These are phyloP conservation scores for Meghimatium bilineatum DNA, from an alignment of 2,888 invertebrate genomes.

Conservation along the genomic window DNA sequence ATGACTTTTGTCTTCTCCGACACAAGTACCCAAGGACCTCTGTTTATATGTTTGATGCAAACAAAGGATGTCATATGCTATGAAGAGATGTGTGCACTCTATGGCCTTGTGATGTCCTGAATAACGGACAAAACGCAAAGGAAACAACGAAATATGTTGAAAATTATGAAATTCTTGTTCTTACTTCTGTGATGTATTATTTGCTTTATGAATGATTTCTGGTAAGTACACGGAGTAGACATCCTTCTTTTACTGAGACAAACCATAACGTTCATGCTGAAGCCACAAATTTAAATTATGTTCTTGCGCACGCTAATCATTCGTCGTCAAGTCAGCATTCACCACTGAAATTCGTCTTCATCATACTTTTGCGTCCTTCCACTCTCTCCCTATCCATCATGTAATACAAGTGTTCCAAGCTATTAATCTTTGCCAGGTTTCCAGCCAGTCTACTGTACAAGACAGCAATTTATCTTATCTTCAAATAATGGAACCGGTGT, in stretches of 20 bases:
- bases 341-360: too few species aligned
- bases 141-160: background rate
- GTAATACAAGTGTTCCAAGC: background rate
- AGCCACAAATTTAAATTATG: background rate
- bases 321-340: too few species aligned
- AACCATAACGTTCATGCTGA: background rate
- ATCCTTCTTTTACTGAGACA: background rate
- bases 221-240: background rate
- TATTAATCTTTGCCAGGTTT: background rate
- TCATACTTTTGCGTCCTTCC: background rate
- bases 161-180: background rate
- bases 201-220: background rate
- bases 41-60: too few species aligned
- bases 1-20: background rate
- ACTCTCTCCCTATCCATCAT: background rate
- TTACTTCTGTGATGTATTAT: background rate
- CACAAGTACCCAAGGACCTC: constrained; percentile 2
- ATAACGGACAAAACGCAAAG: too few species aligned
- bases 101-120: background rate
- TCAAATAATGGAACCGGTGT: background rate
- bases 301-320: background rate
- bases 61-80: too few species aligned
- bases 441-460: background rate
- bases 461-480: background rate
- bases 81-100: background rate